Evolutionary conservation across 2,888 invertebrate genomes (phyloP).

Genomic region (Salpingus planirostris): DNA sequence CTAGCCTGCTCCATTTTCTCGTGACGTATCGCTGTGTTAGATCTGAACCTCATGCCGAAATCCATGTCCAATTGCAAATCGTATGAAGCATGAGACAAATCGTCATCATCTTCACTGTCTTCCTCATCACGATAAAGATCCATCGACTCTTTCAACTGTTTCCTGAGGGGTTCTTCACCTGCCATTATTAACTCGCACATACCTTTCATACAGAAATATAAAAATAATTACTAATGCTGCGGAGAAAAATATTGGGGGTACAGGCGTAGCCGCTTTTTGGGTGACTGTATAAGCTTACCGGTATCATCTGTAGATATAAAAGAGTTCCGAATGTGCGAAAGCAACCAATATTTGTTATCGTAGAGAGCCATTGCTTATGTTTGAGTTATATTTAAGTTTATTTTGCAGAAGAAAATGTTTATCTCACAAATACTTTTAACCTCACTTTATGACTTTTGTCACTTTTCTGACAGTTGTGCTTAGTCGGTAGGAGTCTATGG

Average conservation of each 20-base stretch:
- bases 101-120: slow-evolving; percentile 69
- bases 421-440: too few species aligned
- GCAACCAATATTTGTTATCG: slow-evolving; percentile 86
- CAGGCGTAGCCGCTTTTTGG: too few species aligned
- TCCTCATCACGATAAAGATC: slow-evolving; percentile 68
- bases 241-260: too few species aligned
- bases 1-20: slow-evolving; percentile 84
- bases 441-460: too few species aligned
- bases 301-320: slow-evolving; percentile 95
- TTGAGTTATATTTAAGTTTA: too few species aligned
- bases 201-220: slow-evolving; percentile 39
- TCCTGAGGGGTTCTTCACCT: slow-evolving; percentile 65
- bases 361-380: slow-evolving; percentile 72
- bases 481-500: too few species aligned
- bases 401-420: too few species aligned
- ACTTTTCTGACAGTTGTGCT: too few species aligned
- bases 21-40: slow-evolving; percentile 80
- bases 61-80: slow-evolving; percentile 68
- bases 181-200: slow-evolving; percentile 90
- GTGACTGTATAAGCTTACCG: too few species aligned
- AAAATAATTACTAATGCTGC: neutral
- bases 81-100: slow-evolving; percentile 59
- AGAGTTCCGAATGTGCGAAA: slow-evolving; percentile 87
- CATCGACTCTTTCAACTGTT: slow-evolving; percentile 46
- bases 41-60: slow-evolving; percentile 57